Evolutionary conservation across 2,797 vertebrate species (phyloP).

Genomic region (Enteromius radiatus): DNA sequence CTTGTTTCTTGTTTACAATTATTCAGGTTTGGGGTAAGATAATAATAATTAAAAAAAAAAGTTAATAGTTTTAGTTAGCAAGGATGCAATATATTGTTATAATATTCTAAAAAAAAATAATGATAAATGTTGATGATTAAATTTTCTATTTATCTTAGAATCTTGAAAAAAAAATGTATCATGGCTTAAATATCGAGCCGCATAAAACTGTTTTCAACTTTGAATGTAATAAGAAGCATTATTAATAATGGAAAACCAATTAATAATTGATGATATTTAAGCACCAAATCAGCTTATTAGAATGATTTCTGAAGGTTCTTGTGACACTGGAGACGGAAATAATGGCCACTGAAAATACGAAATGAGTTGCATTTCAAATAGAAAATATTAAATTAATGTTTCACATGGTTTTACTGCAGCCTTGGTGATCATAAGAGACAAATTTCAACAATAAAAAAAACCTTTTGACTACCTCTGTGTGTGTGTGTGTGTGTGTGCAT

Average conservation of each 20-base stretch:
- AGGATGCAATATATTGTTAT: background rate
- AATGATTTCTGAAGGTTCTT: conserved; percentile 1
- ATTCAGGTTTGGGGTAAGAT: background rate
- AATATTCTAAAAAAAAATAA: background rate
- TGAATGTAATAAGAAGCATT: background rate
- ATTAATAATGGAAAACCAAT: background rate
- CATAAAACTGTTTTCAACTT: background rate
- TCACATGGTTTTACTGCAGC: background rate
- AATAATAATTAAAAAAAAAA: background rate
- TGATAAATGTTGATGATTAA: background rate
- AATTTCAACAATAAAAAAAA: background rate
- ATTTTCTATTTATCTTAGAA: background rate
- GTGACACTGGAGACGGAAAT: background rate
- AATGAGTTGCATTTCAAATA: background rate
- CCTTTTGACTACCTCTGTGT: background rate
- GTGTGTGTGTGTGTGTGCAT: no score
- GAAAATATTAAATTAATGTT: background rate
- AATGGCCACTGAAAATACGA: background rate
- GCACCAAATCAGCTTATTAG: background rate
- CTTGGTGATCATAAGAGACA: background rate
- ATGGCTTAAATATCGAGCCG: background rate
- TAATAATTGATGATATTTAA: background rate
- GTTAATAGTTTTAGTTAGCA: background rate
- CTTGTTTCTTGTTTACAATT: background rate
- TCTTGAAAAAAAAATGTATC: background rate